Evolutionary conservation across 2,113 vertebrate genomes (phyloP).

Genomic region (Mastomys natalensis): DNA sequence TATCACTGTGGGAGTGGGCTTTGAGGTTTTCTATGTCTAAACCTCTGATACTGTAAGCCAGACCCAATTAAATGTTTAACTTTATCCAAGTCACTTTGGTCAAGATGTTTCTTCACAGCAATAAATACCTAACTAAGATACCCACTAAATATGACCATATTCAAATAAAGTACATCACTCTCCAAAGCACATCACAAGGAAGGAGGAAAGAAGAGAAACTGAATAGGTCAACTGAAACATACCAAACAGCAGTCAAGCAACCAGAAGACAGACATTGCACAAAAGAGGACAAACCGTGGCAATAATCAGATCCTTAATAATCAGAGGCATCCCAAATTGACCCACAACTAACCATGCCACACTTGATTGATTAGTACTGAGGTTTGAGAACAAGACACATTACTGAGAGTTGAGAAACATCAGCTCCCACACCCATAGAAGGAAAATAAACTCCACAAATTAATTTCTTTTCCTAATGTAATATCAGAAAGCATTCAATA

Average conservation of each 20-base stretch:
- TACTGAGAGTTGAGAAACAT: not conserved
- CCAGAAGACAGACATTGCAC: not conserved
- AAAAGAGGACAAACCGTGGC: not conserved
- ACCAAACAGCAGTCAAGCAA: not conserved
- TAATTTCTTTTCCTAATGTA: not conserved
- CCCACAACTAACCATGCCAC: not conserved
- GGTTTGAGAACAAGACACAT: not conserved
- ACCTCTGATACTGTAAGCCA: too few species aligned
- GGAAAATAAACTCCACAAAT: not conserved
- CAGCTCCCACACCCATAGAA: not conserved
- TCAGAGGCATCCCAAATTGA: not conserved
- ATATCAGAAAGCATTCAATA: not conserved
- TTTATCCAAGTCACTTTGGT: too few species aligned
- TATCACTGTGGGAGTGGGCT: too few species aligned
- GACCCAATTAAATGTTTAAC: too few species aligned
- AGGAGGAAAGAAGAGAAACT: not conserved
- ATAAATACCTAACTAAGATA: too few species aligned
- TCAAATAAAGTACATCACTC: not conserved
- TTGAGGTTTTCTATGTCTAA: too few species aligned
- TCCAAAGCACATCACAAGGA: not conserved
- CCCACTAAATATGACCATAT: not conserved
- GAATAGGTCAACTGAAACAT: not conserved
- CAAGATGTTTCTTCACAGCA: too few species aligned
- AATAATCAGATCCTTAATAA: conserved; percentile 23
- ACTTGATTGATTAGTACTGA: not conserved